A percentile compares a stretch with the other conserved stretches of the same genome.
These are phyloP conservation scores for Dryocosmus kuriphilus DNA, from an alignment of 2,888 invertebrate genomes.

Conservation along the genomic window DNA sequence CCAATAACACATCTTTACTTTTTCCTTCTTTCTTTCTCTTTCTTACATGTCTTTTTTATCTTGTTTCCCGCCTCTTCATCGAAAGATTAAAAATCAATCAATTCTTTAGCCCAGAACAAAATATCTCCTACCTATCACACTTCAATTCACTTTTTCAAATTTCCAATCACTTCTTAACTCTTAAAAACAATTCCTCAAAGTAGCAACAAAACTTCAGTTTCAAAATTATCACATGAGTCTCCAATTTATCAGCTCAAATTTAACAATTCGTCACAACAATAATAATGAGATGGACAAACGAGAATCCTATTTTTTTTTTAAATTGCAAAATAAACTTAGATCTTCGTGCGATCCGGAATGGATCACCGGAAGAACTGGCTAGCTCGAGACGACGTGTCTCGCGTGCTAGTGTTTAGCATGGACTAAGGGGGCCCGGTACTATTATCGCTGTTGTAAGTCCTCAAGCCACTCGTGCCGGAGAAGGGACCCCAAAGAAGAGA, in stretches of 20 bases:
- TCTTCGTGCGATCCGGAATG: slow-evolving; percentile 21
- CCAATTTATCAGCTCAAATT: background rate
- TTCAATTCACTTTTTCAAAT: background rate
- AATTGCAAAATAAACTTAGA: background rate
- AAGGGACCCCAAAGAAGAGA: slow-evolving; percentile 73
- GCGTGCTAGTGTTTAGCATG: slow-evolving; percentile 56
- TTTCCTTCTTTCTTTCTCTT: background rate
- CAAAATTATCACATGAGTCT: background rate
- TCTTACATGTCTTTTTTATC: background rate
- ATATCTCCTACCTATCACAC: background rate
- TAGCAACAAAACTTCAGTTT: background rate
- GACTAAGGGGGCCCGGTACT: slow-evolving; percentile 65
- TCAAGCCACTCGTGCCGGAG: slow-evolving; percentile 62
- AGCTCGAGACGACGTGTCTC: slow-evolving; percentile 47
- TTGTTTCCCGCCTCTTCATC: background rate
- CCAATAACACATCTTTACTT: background rate
- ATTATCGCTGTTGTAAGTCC: slow-evolving; percentile 66
- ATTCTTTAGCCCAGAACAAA: background rate
- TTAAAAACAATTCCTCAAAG: background rate
- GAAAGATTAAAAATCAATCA: background rate
- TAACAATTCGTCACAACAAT: background rate
- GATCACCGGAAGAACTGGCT: slow-evolving; percentile 43
- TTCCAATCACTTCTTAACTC: background rate
- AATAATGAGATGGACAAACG: background rate
- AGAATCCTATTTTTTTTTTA: background rate